Base-by-base conservation (phyloP, 1,140 invertebrate species). In the Drosophila lacteicornis region DNA sequence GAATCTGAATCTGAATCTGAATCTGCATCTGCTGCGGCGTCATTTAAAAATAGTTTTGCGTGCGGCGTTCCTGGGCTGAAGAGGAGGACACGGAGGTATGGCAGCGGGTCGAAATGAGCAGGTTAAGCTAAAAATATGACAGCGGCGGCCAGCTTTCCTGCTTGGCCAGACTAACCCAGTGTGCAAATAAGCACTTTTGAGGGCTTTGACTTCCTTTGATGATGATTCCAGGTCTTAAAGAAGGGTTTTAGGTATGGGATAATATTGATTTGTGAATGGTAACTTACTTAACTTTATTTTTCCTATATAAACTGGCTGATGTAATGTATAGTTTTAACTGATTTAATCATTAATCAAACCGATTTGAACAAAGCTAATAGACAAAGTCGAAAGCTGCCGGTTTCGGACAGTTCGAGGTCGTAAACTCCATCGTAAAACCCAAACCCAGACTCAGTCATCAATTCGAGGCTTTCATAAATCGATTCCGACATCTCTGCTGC, bases 11-110 rank as follows among this genome's bases (percentile, higher is more conserved):
- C 65, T 50, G 25, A 15, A 19, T 33, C 46, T 15, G 61, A 4
- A 30, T 56, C 36, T 40, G 55, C 55, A 42, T 57, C 33, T 30
- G 19, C 47, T 69, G 67, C 67, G 78, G 74, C 84, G 76, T 80
- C 84, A 80, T 87, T 86, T 86, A 86, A 86, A 86, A 86, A 86
- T 86, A 86, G 84, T 82, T 86, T 86, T 80, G 83, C 79, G 71
- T 83, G 73, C 43, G 66, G 38, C 22, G 9, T 70, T 57, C 1
- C 42, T 40, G 38, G 19, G 19, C 12, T 11, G 25, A 46, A 12
- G 15, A 2, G 22, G 30, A 42, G 42, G 36, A 25, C 4, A 0
- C 7, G 12, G 38, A 17, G 55, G 33, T 13, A 57, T 11, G 25
- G 7, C 19, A 55, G 25, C 47, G 75, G 57, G 38, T 50, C n/a